Evolutionary conservation across 92 coral and sea anemone species (phyloP).

Genomic region (Micromussa lordhowensis): DNA sequence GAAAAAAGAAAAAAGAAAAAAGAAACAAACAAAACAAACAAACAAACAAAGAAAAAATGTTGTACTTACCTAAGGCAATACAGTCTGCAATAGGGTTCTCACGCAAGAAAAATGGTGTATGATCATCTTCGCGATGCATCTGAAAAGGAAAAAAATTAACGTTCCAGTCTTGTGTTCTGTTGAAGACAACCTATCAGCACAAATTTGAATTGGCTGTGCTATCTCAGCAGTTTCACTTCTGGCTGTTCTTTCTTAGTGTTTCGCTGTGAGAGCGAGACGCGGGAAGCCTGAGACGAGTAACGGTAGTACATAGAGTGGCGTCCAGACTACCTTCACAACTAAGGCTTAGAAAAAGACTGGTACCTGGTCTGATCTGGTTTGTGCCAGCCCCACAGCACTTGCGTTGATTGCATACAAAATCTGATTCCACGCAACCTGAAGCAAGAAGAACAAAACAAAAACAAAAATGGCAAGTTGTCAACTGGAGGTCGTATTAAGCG

Average conservation of each 20-base stretch:
- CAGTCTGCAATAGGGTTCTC: conserved; percentile 67
- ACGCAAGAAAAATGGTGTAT: conserved; percentile 11
- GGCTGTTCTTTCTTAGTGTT: not conserved
- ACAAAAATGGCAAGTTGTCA: not conserved
- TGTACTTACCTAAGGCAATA: conserved; percentile 78
- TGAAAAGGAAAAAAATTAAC: not conserved
- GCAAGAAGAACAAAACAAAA: not conserved
- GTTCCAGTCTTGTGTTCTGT: not conserved
- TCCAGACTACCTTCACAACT: too few relatives aligned
- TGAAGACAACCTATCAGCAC: not conserved
- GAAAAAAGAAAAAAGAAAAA: too few relatives aligned
- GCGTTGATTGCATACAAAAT: conserved; percentile 79
- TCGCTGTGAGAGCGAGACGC: not conserved
- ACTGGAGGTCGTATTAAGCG: not conserved
- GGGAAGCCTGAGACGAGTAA: not conserved
- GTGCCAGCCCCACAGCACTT: conserved; percentile 88
- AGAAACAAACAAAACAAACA: too few relatives aligned
- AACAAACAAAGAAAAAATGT: not conserved
- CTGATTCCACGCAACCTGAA: conserved; percentile 81
- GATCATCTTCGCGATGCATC: conserved; percentile 17
- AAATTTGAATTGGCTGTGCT: not conserved
- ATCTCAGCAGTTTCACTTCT: not conserved
- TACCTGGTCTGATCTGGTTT: conserved; percentile 15
- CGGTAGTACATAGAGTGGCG: not conserved
- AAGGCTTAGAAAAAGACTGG: too few relatives aligned